Evolutionary conservation across 2,888 invertebrate species (phyloP).

Genomic region (Torymus tubicola): DNA sequence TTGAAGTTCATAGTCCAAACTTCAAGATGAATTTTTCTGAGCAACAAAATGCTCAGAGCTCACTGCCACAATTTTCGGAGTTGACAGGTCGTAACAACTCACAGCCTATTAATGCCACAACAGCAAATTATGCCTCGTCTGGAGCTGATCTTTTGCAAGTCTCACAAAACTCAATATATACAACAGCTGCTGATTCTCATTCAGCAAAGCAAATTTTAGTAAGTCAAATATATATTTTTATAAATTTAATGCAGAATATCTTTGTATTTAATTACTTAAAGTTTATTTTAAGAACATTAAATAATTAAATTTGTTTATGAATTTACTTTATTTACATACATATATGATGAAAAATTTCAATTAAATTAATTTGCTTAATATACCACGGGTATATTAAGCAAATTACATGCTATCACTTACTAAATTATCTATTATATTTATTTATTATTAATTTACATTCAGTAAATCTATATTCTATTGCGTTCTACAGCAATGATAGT

Average conservation of each 20-base stretch:
- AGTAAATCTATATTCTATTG: too few species aligned
- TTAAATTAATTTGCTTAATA: too few species aligned
- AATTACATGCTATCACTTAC: too few species aligned
- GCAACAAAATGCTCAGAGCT: constrained; percentile 64
- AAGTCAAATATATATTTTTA: constrained; percentile 34
- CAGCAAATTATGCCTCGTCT: constrained; percentile 63
- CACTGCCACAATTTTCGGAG: constrained; percentile 73
- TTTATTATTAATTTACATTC: too few species aligned
- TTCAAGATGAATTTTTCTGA: constrained; percentile 71
- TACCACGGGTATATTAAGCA: too few species aligned
- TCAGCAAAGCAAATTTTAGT: constrained; percentile 68
- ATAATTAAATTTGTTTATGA: neutral
- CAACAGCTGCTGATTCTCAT: constrained; percentile 65
- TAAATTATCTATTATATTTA: too few species aligned
- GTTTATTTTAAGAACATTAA: too few species aligned
- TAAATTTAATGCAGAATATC: neutral
- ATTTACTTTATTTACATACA: neutral
- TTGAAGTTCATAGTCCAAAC: constrained; percentile 19
- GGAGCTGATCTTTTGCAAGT: constrained; percentile 64
- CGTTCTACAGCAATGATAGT: too few species aligned
- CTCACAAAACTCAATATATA: constrained; percentile 68
- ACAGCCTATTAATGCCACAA: constrained; percentile 60
- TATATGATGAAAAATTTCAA: neutral
- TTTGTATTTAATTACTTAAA: neutral
- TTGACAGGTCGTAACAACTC: constrained; percentile 63